Evolutionary conservation across 1,140 invertebrate genomes (phyloP), one percentile per base, ranked within the genome.

Genomic region (Camponotus pennsylvanicus): DNA sequence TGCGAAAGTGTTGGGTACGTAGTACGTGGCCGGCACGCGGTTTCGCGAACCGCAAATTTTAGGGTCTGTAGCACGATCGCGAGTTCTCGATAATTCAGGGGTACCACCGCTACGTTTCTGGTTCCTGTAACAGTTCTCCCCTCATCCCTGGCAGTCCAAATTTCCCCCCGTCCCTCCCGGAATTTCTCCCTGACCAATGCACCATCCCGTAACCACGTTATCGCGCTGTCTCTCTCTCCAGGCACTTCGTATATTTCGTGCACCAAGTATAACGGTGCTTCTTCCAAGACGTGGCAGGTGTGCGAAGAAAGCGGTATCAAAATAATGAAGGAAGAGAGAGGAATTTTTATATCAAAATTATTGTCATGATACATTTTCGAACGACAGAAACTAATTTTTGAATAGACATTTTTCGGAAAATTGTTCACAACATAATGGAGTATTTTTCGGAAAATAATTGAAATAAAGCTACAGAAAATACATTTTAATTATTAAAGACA

Each of bases 1-100:
- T 45, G 34, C 49, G 45, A 85, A 85, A 85, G 83, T 85, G 83
- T 79, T 69, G 45, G 76, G 52, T 79, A 63, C 75, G 40, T 66
- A 66, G 32, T 52, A 18, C 73, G 70, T 49, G 70, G 27, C 42
- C 61, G 34, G 49, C 13, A 21, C 75, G 64, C 64, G 83, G 61
- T 78, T 79, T 85, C 40, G 73, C 63, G 49, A 42, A 85, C 83
- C 83, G 76, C 83, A 85, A 85, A 85, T 85, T 85, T 85, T 52
- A 79, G 57, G 61, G 75, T 59, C 76, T 79, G 52, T 42, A 45
- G 75, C 59, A 66, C 73, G 73, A 85, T 85, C 82, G 73, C 82
- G 63, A 66, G 32, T 85, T 64, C 45, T 42, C 82, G 82, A 78
- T 85, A 85, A 85, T 85, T 85, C 61, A 37, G 37, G 59, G 73